Conservation (phyloP, 2,113 vertebrate genomes). For the Hiodon alosoides region DNA sequence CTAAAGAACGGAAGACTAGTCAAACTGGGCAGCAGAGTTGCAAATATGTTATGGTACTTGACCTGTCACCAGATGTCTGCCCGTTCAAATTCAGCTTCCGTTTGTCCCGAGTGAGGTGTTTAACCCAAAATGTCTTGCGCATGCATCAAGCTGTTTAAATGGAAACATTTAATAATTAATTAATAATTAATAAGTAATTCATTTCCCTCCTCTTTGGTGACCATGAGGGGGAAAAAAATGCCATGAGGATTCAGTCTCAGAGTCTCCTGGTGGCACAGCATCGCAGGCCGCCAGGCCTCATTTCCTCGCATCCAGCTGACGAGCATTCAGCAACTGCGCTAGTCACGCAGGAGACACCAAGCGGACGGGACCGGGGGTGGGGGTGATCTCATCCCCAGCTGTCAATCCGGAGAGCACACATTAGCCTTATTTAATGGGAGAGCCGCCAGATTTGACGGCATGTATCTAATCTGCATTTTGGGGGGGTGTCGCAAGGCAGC, state of each 20-base stretch:
- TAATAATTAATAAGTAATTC: too few species aligned
- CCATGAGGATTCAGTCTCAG: neutral
- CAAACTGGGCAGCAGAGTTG: neutral
- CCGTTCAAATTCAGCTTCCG: too few species aligned
- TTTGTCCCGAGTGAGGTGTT: too few species aligned
- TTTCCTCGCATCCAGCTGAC: slow-evolving; percentile 22
- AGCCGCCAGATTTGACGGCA: slow-evolving; percentile 29
- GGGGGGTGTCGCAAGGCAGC: slow-evolving; percentile 5
- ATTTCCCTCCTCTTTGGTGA: neutral
- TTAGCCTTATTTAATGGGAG: slow-evolving; percentile 39
- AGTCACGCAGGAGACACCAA: slow-evolving; percentile 22
- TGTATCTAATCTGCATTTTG: slow-evolving; percentile 31
- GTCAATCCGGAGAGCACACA: slow-evolving; percentile 36
- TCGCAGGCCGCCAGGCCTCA: neutral
- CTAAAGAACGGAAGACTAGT: neutral
- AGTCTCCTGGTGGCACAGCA: neutral
- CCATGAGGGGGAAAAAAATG: too few species aligned
- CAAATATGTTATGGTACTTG: too few species aligned
- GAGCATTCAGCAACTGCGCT: slow-evolving; percentile 1
- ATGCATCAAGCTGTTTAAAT: too few species aligned
- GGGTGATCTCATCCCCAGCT: slow-evolving; percentile 33
- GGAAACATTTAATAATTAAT: too few species aligned
- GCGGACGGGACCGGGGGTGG: slow-evolving; percentile 24
- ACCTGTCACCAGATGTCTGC: too few species aligned
- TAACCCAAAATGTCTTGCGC: too few species aligned